Percentiles rank a stretch among this genome's conserved stretches.
These are phyloP conservation scores for Poecilia wingei DNA, from an alignment of 2,797 vertebrate species.

Conservation along the genomic window DNA sequence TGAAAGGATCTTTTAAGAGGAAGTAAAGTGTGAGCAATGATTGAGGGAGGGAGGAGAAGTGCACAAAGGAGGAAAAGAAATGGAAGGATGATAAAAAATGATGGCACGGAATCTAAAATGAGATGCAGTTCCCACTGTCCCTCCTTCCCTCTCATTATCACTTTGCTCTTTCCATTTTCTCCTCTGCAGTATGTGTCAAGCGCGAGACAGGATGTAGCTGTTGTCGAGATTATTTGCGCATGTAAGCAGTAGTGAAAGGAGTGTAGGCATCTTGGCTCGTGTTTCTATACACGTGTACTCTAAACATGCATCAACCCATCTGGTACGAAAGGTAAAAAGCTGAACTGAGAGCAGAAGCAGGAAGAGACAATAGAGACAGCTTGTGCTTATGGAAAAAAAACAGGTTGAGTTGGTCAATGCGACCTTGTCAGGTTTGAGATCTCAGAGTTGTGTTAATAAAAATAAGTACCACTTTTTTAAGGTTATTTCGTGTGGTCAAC, in stretches of 20 bases:
- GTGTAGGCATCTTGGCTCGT: conserved; percentile 15
- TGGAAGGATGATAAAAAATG: conserved; percentile 53
- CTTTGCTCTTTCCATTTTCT: conserved; percentile 42
- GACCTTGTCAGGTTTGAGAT: background rate
- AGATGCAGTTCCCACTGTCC: conserved; percentile 50
- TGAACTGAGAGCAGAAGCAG: background rate
- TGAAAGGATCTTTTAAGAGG: conserved; percentile 37
- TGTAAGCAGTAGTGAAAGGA: conserved; percentile 17
- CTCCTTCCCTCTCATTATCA: conserved; percentile 66
- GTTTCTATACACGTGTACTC: conserved; percentile 24
- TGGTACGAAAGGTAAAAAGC: background rate
- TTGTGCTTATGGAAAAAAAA: background rate
- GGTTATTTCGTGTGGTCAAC: background rate
- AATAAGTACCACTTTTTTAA: background rate
- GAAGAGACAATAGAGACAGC: background rate
- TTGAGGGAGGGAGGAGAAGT: conserved; percentile 27
- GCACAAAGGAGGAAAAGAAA: conserved; percentile 27
- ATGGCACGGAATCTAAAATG: conserved; percentile 65
- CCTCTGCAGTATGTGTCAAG: conserved; percentile 40
- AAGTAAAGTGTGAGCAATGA: conserved; percentile 24
- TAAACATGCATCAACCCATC: conserved; percentile 49
- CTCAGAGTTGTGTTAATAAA: background rate
- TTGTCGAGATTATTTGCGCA: conserved; percentile 47
- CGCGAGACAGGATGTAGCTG: conserved; percentile 44
- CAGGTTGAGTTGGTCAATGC: background rate